A percentile compares a stretch with the other conserved stretches of the same genome.
Conservation (phyloP, 2,797 vertebrate species). For the Cossypha caffra region DNA sequence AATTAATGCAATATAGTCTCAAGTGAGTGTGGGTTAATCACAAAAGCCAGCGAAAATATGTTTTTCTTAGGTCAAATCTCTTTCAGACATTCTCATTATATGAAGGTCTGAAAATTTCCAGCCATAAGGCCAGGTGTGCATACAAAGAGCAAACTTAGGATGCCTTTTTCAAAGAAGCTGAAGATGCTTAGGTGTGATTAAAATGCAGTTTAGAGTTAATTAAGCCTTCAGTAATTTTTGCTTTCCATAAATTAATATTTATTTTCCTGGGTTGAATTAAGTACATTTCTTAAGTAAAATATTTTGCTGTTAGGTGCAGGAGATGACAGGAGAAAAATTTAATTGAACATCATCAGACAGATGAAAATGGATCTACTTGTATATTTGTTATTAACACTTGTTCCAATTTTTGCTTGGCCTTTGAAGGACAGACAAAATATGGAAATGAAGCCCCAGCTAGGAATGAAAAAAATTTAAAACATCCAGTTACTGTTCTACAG, state of each 20-base stretch:
- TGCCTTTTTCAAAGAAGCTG: neutral
- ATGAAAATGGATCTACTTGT: neutral
- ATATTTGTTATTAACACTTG: neutral
- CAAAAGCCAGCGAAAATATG: neutral
- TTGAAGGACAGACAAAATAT: neutral
- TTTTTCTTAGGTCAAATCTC: neutral
- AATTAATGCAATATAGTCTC: neutral
- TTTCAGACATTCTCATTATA: neutral
- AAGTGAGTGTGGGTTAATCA: neutral
- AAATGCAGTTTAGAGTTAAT: neutral
- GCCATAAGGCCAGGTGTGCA: neutral
- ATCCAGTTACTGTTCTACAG: neutral
- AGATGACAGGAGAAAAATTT: neutral
- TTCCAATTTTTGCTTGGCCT: neutral
- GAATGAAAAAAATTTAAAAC: rapidly evolving
- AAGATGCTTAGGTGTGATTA: neutral
- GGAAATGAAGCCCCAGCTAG: neutral
- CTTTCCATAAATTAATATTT: neutral
- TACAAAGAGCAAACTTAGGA: neutral
- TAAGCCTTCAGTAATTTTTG: neutral
- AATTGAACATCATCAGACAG: neutral
- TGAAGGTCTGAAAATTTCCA: neutral
- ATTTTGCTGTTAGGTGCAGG: neutral
- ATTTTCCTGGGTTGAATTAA: neutral
- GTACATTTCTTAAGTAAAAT: neutral